These are phyloP conservation scores for Parotocinclus haroldoi DNA, from an alignment of 2,797 vertebrate species.

Conservation along the genomic window DNA sequence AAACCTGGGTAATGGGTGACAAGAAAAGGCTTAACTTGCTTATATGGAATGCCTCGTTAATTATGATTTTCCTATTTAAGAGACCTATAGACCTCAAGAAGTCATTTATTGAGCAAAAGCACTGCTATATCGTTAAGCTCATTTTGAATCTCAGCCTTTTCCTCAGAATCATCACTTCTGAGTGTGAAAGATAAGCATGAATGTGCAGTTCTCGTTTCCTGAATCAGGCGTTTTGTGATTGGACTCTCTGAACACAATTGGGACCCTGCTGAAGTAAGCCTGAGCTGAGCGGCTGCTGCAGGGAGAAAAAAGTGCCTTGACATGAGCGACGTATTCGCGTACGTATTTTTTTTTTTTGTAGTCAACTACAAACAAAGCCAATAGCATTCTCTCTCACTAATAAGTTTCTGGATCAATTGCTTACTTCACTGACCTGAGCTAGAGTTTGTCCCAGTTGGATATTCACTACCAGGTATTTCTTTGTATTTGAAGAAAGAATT, in stretches of 20 bases:
- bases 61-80: background rate
- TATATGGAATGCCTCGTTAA: background rate
- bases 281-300: conserved; percentile 49
- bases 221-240: conserved; percentile 52
- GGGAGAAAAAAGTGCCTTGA: conserved; percentile 65
- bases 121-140: conserved; percentile 40
- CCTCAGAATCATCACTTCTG: conserved; percentile 47
- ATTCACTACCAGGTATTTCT: conserved; percentile 32
- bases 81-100: conserved; percentile 20
- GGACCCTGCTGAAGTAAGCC: conserved; percentile 65
- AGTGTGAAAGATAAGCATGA: conserved; percentile 48
- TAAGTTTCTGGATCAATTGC: conserved; percentile 54
- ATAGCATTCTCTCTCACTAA: conserved; percentile 54
- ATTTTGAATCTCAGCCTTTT: conserved; percentile 37
- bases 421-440: conserved; percentile 43
- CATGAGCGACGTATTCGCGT: conserved; percentile 49
- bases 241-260: conserved; percentile 43
- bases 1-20: no score
- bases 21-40: no score
- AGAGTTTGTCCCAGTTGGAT: conserved; percentile 37
- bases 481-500: conserved; percentile 24
- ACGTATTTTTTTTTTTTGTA: conserved; percentile 44
- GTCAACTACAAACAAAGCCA: conserved; percentile 33
- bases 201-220: conserved; percentile 45
- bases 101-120: conserved; percentile 42